Base-by-base conservation (phyloP, 2,888 invertebrate genomes). In the Cephus spinipes region DNA sequence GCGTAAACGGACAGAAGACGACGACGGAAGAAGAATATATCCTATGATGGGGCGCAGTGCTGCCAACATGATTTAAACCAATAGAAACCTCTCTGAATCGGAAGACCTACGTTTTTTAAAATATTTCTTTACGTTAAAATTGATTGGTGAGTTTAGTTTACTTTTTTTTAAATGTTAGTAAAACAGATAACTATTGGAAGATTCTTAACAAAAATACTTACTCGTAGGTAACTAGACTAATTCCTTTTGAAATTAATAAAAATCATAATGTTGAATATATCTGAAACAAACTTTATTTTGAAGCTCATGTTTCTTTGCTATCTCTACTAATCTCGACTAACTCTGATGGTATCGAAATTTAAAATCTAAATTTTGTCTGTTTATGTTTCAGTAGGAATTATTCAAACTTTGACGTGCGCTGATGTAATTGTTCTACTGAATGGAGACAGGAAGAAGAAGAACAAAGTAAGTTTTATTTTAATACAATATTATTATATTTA, bases 401-500 rank as follows among this genome's bases (percentile, higher is more conserved):
- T 40, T 9, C 6, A 15, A 40, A 55, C 23, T 23, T 55, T 9
- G 23, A 9, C 9, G 9, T 23, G 2, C 2, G 23, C 6, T 2
- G 9, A 55, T 55, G 15, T 6, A 23, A 55, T 55, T 55, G 4
- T 40, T 23, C 0, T 15, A 2, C 55, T 23, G 6, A 23, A 55
- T 55, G 9, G 23, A 23, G 23, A 55, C 2, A 23, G 55, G 55
- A 55, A 23, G 55, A 15, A 23, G 40, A 23, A 55, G 23, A 55
- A 55, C 9, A 23, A 23, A 23, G 23, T 55, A 23, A 55, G 23
- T 55, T 55, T 55, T 55, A 55, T 55, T 87, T 88, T 88, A 87
- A 87, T 89, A 88, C 85, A 87, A 87, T 87, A 83, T 88, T 85
- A 87, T 86, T 90, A 86, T 88, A 87, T 87, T 88, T 90, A 90